Evolutionary conservation across 2,888 invertebrate genomes (phyloP), one percentile per base, ranked within the genome.

Genomic region (Mimachlamys varia): DNA sequence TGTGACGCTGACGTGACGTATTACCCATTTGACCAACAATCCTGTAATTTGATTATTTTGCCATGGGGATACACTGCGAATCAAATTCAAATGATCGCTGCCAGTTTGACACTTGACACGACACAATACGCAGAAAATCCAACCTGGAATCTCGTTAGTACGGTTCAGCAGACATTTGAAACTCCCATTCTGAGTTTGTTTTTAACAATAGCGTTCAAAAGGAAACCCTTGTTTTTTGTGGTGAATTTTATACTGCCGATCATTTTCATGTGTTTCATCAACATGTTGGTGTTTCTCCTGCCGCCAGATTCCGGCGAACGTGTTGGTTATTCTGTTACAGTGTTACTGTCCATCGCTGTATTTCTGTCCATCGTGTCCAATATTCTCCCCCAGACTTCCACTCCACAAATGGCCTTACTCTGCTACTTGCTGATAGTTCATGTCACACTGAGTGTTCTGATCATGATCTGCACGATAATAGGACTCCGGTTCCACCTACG

Each of bases 11-110:
- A 76, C 33, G 76, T 76, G 7, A 76, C 33, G 3, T 76, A 76
- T 76, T 76, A 76, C 76, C 76, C 76, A 33, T 76, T 76, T 76
- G 76, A 76, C 76, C 76, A 76, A 76, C 76, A 76, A 33, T 33
- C 33, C 12, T 76, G 76, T 33, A 27, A 17, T 76, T 0, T 76
- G 0, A 3, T 33, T 13, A 2, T 76, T 27, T 33, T 27, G 0
- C 76, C 76, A 76, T 76, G 76, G 76, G 76, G 76, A 7, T 76
- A 76, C 33, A 33, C 13, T 76, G 1, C 76, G 27, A 76, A 76
- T 17, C 33, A 15, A 13, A 15, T 76, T 12, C 27, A 76, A 33
- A 5, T 76, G 13, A 76, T 33, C 13, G 76, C 76, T 33, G 12
- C 13, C 27, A 27, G 76, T 27, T 76, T 33, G 33, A 27, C 76